Percentiles rank a stretch among this genome's conserved stretches.
phyloP scores from a whole-genome alignment of 2,888 invertebrate species.

The Slavum lentiscoides region DNA sequence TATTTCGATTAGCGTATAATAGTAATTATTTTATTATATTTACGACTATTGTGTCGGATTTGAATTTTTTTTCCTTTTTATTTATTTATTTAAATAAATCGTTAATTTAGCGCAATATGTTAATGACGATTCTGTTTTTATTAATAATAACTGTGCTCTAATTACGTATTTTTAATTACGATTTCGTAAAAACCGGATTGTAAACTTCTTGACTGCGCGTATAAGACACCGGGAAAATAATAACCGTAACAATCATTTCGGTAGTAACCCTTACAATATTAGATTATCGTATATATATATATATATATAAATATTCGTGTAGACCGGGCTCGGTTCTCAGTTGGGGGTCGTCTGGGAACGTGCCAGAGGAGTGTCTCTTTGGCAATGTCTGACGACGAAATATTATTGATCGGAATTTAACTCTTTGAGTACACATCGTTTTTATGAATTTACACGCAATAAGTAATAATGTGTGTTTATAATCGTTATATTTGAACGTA shows the following conservation, averaged over 20 bases:
- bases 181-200: too few relatives aligned
- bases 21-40: too few relatives aligned
- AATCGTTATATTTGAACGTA: neutral
- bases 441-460: neutral
- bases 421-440: neutral
- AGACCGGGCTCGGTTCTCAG: conserved; percentile 46
- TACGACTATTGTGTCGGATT: too few relatives aligned
- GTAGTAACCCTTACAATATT: conserved; percentile 1
- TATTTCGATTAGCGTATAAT: too few relatives aligned
- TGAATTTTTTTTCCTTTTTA: too few relatives aligned
- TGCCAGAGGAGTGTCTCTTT: conserved; percentile 35
- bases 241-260: neutral
- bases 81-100: too few relatives aligned
- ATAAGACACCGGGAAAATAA: neutral
- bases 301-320: neutral
- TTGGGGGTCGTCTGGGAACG: conserved; percentile 50
- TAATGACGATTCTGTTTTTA: too few relatives aligned
- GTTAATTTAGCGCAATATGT: too few relatives aligned
- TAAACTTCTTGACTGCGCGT: too few relatives aligned
- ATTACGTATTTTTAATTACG: too few relatives aligned
- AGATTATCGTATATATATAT: neutral
- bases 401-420: conserved; percentile 23
- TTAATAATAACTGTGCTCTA: too few relatives aligned
- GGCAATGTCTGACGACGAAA: conserved; percentile 2
- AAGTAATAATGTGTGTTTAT: neutral